Evolutionary conservation across 1,140 invertebrate genomes (phyloP), one percentile per base, ranked within the genome.

Genomic region (Ceratosolen fusciceps): DNA sequence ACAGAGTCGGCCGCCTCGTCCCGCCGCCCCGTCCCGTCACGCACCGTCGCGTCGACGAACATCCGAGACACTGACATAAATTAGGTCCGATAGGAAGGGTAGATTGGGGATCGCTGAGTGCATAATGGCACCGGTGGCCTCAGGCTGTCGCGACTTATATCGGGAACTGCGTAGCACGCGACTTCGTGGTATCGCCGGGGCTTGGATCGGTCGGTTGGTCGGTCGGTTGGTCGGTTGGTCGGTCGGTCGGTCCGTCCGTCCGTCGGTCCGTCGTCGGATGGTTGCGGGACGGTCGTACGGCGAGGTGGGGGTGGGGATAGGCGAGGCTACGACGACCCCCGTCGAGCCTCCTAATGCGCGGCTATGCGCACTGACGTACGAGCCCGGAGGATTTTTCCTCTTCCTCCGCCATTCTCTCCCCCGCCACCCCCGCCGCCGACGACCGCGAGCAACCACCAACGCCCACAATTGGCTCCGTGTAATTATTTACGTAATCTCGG

Each of bases 21-120:
- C n/a, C n/a, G n/a, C n/a, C n/a, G n/a, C n/a, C n/a, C n/a, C n/a
- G n/a, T n/a, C n/a, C n/a, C 54, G 54, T 58, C 24, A 14, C 74
- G 82, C 84, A 77, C 80, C 84, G 82, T 84, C 16, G 12, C 65
- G 37, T 16, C 62, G 37, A 8, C 39, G 24, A 67, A 26, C 43
- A 16, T 47, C 9, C 16, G 67, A 37, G n/a, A 39, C n/a, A 29
- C 67, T 87, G 87, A 89, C 88, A 89, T 90, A 90, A 90, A 90
- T 90, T 89, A 89, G 87, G 85, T 84, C 85, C 88, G 88, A 89
- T 90, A 87, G 87, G 87, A 88, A 88, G 88, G 88, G 88, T 89
- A 90, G 89, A 90, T 90, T 89, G 88, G 82, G 87, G 83, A 88
- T 87, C 88, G 87, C 86, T 89, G 85, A 88, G 85, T 87, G 85